A percentile compares a stretch with the other conserved stretches of the same genome.
Evolutionary conservation across 1,140 invertebrate species (phyloP).

Genomic region (Drosophila bipectinata): DNA sequence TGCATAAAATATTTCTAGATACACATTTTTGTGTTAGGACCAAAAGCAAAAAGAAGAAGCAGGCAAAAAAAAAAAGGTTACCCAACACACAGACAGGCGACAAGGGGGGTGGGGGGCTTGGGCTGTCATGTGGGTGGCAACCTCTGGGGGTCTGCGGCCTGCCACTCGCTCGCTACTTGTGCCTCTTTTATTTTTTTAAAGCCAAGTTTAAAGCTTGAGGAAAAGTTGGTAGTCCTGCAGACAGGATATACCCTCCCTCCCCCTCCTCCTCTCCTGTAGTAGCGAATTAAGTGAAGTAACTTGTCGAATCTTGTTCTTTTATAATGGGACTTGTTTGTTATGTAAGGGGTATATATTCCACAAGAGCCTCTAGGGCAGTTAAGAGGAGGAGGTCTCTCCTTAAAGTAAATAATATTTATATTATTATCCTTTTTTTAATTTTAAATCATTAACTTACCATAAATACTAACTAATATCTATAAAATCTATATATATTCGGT

Average conservation of each 20-base stretch:
- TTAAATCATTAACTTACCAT: too few species aligned
- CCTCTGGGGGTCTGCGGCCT: conserved; percentile 20
- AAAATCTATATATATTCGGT: not conserved
- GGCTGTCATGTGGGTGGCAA: conserved; percentile 14
- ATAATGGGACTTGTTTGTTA: conserved; percentile 14
- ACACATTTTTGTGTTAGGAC: conserved; percentile 68
- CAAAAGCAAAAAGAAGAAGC: conserved; percentile 32
- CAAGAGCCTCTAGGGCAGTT: too few species aligned
- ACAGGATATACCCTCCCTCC: not conserved
- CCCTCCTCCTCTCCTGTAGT: not conserved
- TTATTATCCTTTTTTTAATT: too few species aligned
- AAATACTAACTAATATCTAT: too few species aligned
- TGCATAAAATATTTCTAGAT: conserved; percentile 79
- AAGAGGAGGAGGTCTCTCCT: too few species aligned
- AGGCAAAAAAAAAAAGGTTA: conserved; percentile 47
- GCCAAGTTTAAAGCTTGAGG: conserved; percentile 50
- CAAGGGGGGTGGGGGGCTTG: not conserved
- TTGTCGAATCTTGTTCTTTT: conserved; percentile 59
- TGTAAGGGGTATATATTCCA: conserved; percentile 3
- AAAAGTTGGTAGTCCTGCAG: conserved; percentile 45
- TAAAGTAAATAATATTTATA: too few species aligned
- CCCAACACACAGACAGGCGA: conserved; percentile 44
- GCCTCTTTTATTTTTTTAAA: conserved; percentile 37
- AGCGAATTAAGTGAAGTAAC: conserved; percentile 54
- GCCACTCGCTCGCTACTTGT: conserved; percentile 1